Evolutionary conservation across 2,113 vertebrate species (phyloP).

Genomic region (Chloropsis hardwickii): DNA sequence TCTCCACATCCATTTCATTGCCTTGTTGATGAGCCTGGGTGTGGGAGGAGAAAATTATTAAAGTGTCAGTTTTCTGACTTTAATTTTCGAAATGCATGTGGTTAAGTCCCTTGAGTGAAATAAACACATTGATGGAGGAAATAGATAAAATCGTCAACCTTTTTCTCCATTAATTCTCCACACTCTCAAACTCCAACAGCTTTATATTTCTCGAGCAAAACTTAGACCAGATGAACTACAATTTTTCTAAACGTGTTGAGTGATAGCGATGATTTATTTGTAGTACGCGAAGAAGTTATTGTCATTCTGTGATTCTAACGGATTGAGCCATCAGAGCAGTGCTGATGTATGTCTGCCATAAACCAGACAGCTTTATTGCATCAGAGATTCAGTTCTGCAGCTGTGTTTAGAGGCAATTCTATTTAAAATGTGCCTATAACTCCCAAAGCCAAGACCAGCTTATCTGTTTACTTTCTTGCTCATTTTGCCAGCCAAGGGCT

Average conservation of each 20-base stretch:
- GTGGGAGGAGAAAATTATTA: conserved; percentile 11
- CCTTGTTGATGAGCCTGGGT: background rate
- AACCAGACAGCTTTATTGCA: conserved; percentile 60
- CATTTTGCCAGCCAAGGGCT: background rate
- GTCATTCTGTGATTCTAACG: conserved; percentile 40
- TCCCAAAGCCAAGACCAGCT: conserved; percentile 18
- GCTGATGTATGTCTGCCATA: conserved; percentile 52
- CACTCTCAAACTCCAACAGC: background rate
- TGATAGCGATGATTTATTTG: conserved; percentile 23
- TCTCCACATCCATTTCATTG: background rate
- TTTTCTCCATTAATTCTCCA: background rate
- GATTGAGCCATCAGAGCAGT: conserved; percentile 33
- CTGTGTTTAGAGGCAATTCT: conserved; percentile 54
- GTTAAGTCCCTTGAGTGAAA: conserved; percentile 17
- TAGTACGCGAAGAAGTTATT: conserved; percentile 48
- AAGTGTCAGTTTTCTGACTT: conserved; percentile 20
- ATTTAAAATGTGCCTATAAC: conserved; percentile 34
- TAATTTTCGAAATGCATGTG: conserved; percentile 25
- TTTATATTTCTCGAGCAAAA: conserved; percentile 18
- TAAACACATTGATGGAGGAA: conserved; percentile 11
- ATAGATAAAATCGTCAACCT: conserved; percentile 6
- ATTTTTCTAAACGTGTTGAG: conserved; percentile 29
- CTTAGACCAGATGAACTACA: conserved; percentile 6
- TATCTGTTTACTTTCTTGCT: conserved; percentile 40
- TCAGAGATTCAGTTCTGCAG: conserved; percentile 42